Conservation (phyloP, 2,113 vertebrate genomes). For the Amblyornis subalaris region DNA sequence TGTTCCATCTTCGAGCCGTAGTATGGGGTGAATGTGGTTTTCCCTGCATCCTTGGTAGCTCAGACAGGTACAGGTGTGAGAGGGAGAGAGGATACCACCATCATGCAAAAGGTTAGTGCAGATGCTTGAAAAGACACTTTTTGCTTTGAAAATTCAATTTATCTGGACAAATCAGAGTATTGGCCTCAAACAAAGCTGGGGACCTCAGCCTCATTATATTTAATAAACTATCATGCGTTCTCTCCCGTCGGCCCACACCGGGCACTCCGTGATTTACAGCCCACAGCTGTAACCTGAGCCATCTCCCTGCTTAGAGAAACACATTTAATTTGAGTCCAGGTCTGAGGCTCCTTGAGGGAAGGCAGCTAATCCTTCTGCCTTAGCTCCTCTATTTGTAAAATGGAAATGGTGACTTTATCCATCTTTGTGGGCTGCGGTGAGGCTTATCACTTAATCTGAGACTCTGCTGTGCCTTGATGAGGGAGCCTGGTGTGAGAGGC, state of each 20-base stretch:
- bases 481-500: background rate
- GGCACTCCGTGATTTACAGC: background rate
- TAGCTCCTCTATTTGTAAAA: conserved; percentile 1
- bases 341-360: background rate
- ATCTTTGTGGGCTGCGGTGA: background rate
- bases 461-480: background rate
- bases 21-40: background rate
- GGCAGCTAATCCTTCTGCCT: background rate
- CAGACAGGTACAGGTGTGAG: background rate
- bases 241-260: background rate
- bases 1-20: background rate
- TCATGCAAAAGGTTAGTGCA: background rate
- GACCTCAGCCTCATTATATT: background rate
- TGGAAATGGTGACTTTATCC: conserved; percentile 5
- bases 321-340: background rate
- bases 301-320: background rate
- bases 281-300: background rate
- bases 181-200: background rate
- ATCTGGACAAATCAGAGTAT: background rate
- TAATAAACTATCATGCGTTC: background rate
- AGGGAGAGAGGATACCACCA: background rate
- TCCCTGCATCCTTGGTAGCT: background rate
- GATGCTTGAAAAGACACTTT: background rate
- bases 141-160: background rate
- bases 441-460: conserved; percentile 1